Evolutionary conservation across 1,140 invertebrate species (phyloP).

Genomic region (Dendroctonus valens): DNA sequence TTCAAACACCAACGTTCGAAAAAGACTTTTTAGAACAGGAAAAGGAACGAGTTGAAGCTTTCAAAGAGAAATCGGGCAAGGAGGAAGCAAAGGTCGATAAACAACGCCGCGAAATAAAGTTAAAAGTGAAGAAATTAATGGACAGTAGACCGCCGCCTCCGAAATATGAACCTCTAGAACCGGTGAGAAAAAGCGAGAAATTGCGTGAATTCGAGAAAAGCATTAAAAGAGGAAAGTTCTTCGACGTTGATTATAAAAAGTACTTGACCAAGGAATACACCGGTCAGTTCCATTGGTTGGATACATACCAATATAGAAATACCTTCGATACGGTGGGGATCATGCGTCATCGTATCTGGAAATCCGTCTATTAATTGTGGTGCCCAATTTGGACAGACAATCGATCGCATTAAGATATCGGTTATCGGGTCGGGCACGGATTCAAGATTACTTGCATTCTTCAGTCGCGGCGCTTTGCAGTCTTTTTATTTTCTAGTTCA

Average conservation of each 20-base stretch:
- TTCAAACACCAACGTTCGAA: constrained; percentile 43
- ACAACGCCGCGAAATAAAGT: constrained; percentile 42
- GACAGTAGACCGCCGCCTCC: constrained; percentile 34
- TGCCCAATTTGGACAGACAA: constrained; percentile 38
- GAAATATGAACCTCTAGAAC: constrained; percentile 45
- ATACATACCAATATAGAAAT: constrained; percentile 42
- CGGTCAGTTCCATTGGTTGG: constrained; percentile 43
- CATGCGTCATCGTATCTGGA: constrained; percentile 46
- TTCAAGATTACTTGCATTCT: constrained; percentile 36
- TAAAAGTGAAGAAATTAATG: constrained; percentile 40
- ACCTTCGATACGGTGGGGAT: constrained; percentile 48
- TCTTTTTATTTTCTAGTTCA: constrained; percentile 36
- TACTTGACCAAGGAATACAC: constrained; percentile 40
- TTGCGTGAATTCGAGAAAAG: constrained; percentile 44
- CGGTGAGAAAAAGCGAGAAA: constrained; percentile 47
- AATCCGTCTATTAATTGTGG: constrained; percentile 43
- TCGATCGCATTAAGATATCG: constrained; percentile 37
- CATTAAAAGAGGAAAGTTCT: constrained; percentile 47
- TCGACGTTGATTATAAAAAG: constrained; percentile 47
- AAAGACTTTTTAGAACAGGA: constrained; percentile 45
- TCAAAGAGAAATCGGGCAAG: constrained; percentile 44
- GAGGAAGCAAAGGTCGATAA: constrained; percentile 44
- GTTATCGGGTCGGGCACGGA: constrained; percentile 39
- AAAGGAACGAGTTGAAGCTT: constrained; percentile 44
- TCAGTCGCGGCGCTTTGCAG: constrained; percentile 5